phyloP scores from a whole-genome alignment of 2,888 invertebrate genomes.

The Stenchaetothrips biformis region DNA sequence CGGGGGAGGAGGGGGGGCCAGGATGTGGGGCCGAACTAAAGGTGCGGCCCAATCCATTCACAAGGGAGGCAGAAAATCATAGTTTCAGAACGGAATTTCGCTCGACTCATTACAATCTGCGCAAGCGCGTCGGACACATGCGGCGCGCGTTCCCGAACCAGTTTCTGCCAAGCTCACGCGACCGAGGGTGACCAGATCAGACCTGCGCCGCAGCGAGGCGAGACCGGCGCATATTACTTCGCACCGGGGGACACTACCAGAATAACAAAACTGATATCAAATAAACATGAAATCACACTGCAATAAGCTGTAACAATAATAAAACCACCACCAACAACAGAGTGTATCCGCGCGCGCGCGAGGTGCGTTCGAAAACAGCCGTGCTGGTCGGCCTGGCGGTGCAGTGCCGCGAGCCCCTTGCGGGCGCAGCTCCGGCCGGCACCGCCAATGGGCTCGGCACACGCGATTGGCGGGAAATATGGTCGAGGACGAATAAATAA shows the following conservation, averaged over 20 bases:
- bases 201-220: slow-evolving; percentile 45
- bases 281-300: slow-evolving; percentile 25
- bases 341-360: background rate
- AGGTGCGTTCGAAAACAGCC: background rate
- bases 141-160: background rate
- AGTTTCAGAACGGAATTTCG: too few relatives aligned
- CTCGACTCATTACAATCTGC: too few relatives aligned
- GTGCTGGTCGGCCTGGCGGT: background rate
- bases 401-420: background rate
- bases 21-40: slow-evolving; percentile 27
- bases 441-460: background rate
- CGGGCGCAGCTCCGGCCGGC: background rate
- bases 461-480: slow-evolving; percentile 16
- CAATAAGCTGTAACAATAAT: slow-evolving; percentile 3
- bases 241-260: slow-evolving; percentile 12
- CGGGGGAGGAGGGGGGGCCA: slow-evolving; percentile 28
- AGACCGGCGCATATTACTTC: slow-evolving; percentile 38
- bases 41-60: too few relatives aligned
- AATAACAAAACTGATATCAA: slow-evolving; percentile 15
- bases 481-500: slow-evolving; percentile 13
- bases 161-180: slow-evolving; percentile 32
- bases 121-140: too few relatives aligned
- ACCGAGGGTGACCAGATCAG: slow-evolving; percentile 34
- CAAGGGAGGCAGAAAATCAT: too few relatives aligned
- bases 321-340: background rate